Base-by-base conservation (phyloP, 2,113 vertebrate genomes). In the Passer montanus region DNA sequence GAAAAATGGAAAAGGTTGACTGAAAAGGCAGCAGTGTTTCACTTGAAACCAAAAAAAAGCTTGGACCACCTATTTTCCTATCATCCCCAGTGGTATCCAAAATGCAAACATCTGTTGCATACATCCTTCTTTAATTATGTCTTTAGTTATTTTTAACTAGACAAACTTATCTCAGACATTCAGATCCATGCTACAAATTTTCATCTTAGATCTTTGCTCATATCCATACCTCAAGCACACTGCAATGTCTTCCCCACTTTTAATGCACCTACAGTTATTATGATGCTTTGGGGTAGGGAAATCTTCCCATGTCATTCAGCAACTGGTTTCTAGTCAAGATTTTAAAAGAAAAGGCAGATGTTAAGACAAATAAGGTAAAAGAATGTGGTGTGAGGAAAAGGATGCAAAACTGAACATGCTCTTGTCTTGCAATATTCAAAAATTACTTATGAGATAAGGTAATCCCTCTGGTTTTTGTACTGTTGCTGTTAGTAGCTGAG, bases 111-210 rank as follows among this genome's bases (percentile, higher is more conserved):
- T 91, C 79, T 96, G 93, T 35, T 81, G 47, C 76, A 84, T 92
- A 70, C 90, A 89, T 94, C 59, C 80, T 47, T 83, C 60, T 96
- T 95, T 60, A 75, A 89, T 95, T 92, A 96, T 4, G 26, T 59
- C 80, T 76, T 93, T 69, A 35, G 81, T 82, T 95, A 91, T 95
- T 97, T 96, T 96, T 95, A 93, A 89, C 87, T 72, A 91, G 74
- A 72, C 23, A 93, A 84, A 84, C 81, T 75, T 94, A 78, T 62
- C 70, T 93, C 89, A 96, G 81, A 62, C 72, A 55, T 90, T 88
- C 43, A 74, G 46, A 93, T 62, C 46, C 41, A 80, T 22, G 13
- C 5, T 81, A 77, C 76, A 92, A 43, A 33, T 80, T 86, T 84
- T 62, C 15, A 15, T 91, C 67, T 73, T 80, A 86, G 70, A 44